These are phyloP conservation scores for Cynaeus angustus DNA, from an alignment of 2,888 invertebrate species.

Conservation along the genomic window DNA sequence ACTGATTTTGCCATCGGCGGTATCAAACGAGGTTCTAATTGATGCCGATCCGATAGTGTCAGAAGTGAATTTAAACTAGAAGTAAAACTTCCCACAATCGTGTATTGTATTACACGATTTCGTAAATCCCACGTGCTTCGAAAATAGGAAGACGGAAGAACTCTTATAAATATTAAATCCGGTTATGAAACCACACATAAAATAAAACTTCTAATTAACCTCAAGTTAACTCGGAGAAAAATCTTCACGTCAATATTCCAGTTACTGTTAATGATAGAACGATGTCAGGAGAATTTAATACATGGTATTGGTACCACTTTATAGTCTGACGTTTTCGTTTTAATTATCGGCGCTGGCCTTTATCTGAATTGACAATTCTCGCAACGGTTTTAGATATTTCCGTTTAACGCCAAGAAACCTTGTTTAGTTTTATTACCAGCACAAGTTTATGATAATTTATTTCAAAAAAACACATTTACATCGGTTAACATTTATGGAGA, in stretches of 20 bases:
- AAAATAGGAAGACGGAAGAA: slow-evolving; percentile 38
- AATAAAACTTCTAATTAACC: slow-evolving; percentile 38
- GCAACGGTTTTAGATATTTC: slow-evolving; percentile 47
- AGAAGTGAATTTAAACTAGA: slow-evolving; percentile 25
- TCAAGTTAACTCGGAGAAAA: slow-evolving; percentile 31
- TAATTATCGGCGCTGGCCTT: slow-evolving; percentile 60
- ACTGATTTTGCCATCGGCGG: slow-evolving; percentile 22
- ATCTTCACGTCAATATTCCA: slow-evolving; percentile 36
- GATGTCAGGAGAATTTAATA: slow-evolving; percentile 23
- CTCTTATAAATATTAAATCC: slow-evolving; percentile 41
- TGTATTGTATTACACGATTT: slow-evolving; percentile 32
- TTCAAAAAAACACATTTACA: slow-evolving; percentile 39
- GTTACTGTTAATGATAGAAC: slow-evolving; percentile 21
- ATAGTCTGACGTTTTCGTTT: slow-evolving; percentile 58
- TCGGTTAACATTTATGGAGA: slow-evolving; percentile 34
- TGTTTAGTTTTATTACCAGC: slow-evolving; percentile 37
- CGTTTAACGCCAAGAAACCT: slow-evolving; percentile 24
- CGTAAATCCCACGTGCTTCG: slow-evolving; percentile 42
- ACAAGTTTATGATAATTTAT: slow-evolving; percentile 42
- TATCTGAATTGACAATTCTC: slow-evolving; percentile 57
- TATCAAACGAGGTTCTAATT: slow-evolving; percentile 31
- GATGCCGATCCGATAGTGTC: slow-evolving; percentile 19
- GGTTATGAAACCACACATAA: slow-evolving; percentile 40
- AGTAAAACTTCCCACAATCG: slow-evolving; percentile 21
- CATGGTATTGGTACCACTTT: slow-evolving; percentile 53